These are phyloP conservation scores for Rousettus leschenaultii DNA, from an alignment of 2,113 vertebrate genomes.

Conservation along the genomic window DNA sequence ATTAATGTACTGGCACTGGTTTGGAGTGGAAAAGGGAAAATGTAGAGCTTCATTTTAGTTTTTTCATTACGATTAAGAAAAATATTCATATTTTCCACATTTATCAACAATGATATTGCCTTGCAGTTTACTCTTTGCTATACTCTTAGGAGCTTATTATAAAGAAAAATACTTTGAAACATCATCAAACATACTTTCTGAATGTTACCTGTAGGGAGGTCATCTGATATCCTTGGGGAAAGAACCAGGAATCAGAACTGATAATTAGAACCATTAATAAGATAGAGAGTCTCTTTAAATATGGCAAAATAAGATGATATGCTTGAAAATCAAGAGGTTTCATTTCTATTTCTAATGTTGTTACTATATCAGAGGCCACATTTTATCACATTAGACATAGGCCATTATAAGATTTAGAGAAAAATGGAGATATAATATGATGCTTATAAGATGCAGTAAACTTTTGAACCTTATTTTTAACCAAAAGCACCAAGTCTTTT, in stretches of 20 bases:
- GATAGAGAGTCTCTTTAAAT: slow-evolving; percentile 20
- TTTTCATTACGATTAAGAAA: slow-evolving; percentile 48
- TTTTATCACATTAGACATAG: background rate
- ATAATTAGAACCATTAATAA: slow-evolving; percentile 54
- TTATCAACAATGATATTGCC: background rate
- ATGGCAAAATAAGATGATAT: background rate
- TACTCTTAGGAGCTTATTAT: slow-evolving; percentile 64
- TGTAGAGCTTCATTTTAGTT: background rate
- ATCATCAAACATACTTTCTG: slow-evolving; percentile 11
- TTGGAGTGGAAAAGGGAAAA: background rate
- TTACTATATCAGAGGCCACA: background rate
- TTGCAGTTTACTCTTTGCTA: slow-evolving; percentile 17
- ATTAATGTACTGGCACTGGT: background rate
- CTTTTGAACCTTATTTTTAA: background rate
- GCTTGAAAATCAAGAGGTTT: background rate
- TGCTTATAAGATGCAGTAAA: background rate
- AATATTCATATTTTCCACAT: slow-evolving; percentile 8
- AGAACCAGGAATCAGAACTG: slow-evolving; percentile 35
- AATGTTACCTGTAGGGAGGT: slow-evolving; percentile 49
- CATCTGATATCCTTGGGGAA: background rate
- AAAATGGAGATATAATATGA: background rate
- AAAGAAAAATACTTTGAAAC: slow-evolving; percentile 53
- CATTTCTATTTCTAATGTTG: background rate
- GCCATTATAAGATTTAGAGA: background rate
- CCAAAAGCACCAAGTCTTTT: background rate